Conservation (phyloP, 2,888 invertebrate genomes). For the Leuctra nigra region DNA sequence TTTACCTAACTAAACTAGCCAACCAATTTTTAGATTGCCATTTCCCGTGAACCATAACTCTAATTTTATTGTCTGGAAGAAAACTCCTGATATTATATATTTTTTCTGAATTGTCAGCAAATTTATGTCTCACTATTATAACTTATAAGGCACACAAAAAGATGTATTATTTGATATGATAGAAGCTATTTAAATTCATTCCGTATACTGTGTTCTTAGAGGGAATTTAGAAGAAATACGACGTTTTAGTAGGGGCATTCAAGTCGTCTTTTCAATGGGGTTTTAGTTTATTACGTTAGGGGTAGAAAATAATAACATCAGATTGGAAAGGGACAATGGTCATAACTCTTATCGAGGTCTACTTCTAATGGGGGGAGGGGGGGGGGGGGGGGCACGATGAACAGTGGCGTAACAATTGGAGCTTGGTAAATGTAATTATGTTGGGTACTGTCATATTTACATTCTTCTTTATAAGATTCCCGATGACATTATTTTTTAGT, state of each 20-base stretch:
- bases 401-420: no score
- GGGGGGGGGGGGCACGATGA: no score
- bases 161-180: conserved; percentile 7
- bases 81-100: neutral
- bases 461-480: no score
- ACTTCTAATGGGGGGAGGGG: no score
- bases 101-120: conserved; percentile 6
- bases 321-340: conserved; percentile 18
- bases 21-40: no score
- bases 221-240: conserved; percentile 6
- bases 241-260: conserved; percentile 1
- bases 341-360: conserved; percentile 11
- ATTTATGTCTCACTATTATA: neutral
- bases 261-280: neutral
- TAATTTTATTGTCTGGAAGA: neutral
- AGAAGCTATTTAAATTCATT: conserved; percentile 15
- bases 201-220: neutral
- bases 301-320: conserved; percentile 17
- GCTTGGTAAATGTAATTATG: no score
- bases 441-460: no score
- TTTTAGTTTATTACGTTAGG: conserved; percentile 16
- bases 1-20: no score
- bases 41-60: no score
- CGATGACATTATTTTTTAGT: no score
- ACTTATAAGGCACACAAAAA: neutral